Percentiles rank a stretch among this genome's conserved stretches.
phyloP scores from a whole-genome alignment of 1,140 invertebrate species.

The Conus betulinus region DNA sequence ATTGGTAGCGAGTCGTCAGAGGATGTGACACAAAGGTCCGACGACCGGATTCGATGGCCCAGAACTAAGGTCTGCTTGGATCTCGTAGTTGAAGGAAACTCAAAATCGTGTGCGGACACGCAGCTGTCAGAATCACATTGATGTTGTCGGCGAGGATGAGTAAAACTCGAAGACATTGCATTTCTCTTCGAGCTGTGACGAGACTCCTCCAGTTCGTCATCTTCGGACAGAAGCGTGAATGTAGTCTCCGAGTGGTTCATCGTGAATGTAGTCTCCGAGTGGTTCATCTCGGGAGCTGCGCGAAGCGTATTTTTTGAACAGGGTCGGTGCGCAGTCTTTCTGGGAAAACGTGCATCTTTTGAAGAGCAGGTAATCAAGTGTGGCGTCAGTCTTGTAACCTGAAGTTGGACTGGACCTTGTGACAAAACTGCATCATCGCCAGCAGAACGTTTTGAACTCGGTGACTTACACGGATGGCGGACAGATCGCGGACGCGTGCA shows the following conservation, averaged over 20 bases:
- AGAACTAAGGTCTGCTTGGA: neutral
- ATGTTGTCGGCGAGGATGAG: too few relatives aligned
- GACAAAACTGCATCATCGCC: too few relatives aligned
- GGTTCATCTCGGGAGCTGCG: neutral
- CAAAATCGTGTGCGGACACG: neutral
- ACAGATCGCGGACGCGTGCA: neutral
- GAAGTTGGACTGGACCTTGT: neutral
- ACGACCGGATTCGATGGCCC: neutral
- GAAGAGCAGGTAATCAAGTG: neutral
- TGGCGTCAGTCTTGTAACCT: neutral
- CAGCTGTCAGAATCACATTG: neutral
- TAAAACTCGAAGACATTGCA: neutral
- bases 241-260: constrained; percentile 23
- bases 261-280: neutral
- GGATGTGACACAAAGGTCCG: neutral
- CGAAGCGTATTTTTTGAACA: neutral
- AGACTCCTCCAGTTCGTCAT: neutral
- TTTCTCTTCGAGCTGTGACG: neutral
- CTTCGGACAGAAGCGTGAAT: constrained; percentile 10
- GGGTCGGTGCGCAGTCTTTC: neutral
- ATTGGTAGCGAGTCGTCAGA: neutral
- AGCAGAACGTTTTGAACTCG: neutral
- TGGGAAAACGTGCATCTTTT: neutral
- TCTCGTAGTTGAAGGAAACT: neutral
- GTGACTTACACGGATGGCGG: neutral